These are phyloP conservation scores for Myanophis thanlyinensis DNA, from an alignment of 2,113 vertebrate species.

Conservation along the genomic window DNA sequence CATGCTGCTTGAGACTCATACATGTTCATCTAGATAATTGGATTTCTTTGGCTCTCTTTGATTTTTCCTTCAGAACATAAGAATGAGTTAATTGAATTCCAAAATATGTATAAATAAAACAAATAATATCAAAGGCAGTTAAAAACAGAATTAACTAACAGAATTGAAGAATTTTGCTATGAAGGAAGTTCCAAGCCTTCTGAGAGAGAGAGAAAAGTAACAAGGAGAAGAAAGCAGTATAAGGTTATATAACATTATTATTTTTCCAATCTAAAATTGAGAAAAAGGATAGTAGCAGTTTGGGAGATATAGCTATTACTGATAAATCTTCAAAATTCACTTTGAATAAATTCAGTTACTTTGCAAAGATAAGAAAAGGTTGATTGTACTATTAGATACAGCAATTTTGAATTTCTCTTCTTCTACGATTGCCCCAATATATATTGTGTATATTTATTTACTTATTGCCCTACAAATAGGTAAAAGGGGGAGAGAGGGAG, in stretches of 20 bases:
- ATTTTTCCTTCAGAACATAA: conserved; percentile 49
- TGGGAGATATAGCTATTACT: neutral
- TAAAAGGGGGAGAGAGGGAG: fast-evolving
- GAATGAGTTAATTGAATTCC: conserved; percentile 17
- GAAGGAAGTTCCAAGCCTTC: neutral
- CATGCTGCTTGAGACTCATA: conserved; percentile 10
- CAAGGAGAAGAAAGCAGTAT: neutral
- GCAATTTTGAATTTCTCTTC: neutral
- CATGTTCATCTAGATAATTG: conserved; percentile 4
- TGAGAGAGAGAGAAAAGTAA: neutral
- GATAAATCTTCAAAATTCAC: conserved; percentile 19
- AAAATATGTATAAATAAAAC: conserved; percentile 15
- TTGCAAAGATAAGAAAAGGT: conserved; percentile 23
- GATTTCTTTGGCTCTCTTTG: conserved; percentile 47
- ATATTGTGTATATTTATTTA: neutral
- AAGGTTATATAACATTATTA: neutral
- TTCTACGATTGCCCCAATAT: neutral
- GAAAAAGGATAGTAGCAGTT: neutral
- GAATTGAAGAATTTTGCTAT: neutral
- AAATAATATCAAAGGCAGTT: neutral
- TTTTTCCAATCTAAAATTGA: neutral
- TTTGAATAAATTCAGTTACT: neutral
- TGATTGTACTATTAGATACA: neutral
- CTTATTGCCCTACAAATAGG: neutral
- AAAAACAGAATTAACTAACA: neutral